phyloP scores from a whole-genome alignment of 2,113 vertebrate species.

The Sapajus apella region DNA sequence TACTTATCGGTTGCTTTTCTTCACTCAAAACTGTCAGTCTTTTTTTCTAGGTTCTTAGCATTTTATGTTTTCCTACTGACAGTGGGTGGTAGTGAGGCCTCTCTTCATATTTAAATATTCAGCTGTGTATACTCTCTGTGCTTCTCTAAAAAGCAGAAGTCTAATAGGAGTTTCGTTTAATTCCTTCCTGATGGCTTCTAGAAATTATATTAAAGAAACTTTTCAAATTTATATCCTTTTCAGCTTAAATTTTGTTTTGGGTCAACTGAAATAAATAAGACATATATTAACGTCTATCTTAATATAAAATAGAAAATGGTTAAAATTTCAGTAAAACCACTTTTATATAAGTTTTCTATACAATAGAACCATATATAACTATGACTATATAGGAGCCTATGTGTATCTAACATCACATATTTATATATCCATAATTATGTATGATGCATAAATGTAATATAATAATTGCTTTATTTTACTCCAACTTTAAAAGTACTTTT shows the following conservation, averaged over 20 bases:
- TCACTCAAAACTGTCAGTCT: background rate
- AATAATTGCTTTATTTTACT: background rate
- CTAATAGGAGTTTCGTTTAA: background rate
- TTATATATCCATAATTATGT: background rate
- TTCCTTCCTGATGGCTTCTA: background rate
- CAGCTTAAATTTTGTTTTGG: conserved; percentile 2
- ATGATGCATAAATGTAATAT: background rate
- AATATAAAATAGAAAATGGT: background rate
- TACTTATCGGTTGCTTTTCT: background rate
- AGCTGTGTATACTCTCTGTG: background rate
- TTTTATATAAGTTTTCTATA: background rate
- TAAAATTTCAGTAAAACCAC: background rate
- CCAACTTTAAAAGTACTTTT: background rate
- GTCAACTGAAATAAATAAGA: background rate
- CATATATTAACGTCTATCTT: background rate
- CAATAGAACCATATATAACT: background rate
- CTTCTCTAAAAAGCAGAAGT: background rate
- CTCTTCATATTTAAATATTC: background rate
- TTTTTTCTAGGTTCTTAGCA: background rate
- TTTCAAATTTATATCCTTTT: background rate
- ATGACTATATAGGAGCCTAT: background rate
- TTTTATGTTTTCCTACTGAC: background rate
- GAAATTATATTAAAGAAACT: background rate
- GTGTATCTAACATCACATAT: background rate
- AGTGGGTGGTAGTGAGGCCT: too few relatives aligned